Conservation (phyloP, 2,113 vertebrate species). For the Cacatua alba region DNA sequence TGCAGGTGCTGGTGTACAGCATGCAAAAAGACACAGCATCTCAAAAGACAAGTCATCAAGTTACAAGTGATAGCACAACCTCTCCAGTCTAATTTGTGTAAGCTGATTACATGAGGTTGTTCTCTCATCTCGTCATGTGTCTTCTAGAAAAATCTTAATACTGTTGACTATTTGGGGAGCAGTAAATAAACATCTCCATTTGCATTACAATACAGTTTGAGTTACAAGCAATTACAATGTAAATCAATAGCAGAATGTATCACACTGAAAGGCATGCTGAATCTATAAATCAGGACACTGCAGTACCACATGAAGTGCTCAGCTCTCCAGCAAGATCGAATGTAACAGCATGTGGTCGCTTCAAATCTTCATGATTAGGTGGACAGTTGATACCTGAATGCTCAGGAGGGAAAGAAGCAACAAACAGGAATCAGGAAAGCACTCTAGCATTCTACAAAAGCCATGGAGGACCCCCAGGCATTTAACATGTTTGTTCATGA, state of each 20-base stretch:
- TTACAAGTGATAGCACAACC: not conserved
- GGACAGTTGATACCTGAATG: not conserved
- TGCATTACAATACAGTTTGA: not conserved
- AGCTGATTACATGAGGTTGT: not conserved
- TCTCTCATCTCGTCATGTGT: not conserved
- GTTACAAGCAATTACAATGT: not conserved
- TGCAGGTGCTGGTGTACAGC: accelerated
- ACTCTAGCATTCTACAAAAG: not conserved
- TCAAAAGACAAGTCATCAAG: not conserved
- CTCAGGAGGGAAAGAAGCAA: not conserved
- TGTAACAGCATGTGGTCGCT: not conserved
- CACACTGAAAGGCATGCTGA: not conserved
- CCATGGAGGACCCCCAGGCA: not conserved
- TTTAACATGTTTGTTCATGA: accelerated
- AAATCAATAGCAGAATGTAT: not conserved
- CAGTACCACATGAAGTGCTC: not conserved
- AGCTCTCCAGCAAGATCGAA: not conserved
- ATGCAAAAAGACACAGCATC: not conserved
- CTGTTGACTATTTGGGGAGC: not conserved
- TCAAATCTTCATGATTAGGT: accelerated
- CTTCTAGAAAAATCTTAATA: not conserved
- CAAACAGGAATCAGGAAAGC: not conserved
- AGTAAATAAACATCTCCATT: not conserved
- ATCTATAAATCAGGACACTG: not conserved
- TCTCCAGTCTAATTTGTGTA: not conserved